Base-by-base conservation (phyloP, 23 tunicate species). In the Ciona savignyi region DNA sequence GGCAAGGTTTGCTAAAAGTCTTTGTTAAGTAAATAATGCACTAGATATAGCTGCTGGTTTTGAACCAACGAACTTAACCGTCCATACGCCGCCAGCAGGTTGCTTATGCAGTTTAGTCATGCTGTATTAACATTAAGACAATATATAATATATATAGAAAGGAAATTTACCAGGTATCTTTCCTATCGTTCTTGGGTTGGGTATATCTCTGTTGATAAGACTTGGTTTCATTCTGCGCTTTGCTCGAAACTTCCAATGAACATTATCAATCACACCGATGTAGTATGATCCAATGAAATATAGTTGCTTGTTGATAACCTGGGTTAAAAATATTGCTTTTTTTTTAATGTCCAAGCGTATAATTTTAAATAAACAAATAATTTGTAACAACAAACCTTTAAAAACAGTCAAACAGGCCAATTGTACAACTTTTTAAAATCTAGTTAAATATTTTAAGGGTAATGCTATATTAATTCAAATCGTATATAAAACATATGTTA, bases 181-280 rank as follows among this genome's bases (percentile, higher is more conserved):
- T 48, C 97, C 97, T 65, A 90, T 63, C 62, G 65, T 33, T 63
- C 89, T 68, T 2, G 97, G 97, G 51, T 90, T 74, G 19, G 97
- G 70, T 27, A 90, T 83, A 29, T 83, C 89, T 27, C 83, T 80
- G 49, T 85, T 92, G 9, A 85, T 72, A 33, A 85, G 56, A 60
- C 98, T 65, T 3, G 92, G 83, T 9, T 27, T 72, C 92, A 85
- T 85, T 75, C 98, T 66, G 33, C 82, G 60, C 34, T 76, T 74
- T 51, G 81, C 83, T 62, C 76, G 69, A 51, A 79, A 93, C 70
- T 93, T 93, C 88, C 88, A 93, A 19, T 93, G 93, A 24, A 81
- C 86, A 48, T 93, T 86, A 25, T 82, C 85, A 33, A 93, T 66
- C 0, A 73, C 87, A 2, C 83, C 83, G 62, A 93, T 93, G 73